Base-by-base conservation (phyloP, 2,797 vertebrate species). In the Notoglanidium macrostoma region DNA sequence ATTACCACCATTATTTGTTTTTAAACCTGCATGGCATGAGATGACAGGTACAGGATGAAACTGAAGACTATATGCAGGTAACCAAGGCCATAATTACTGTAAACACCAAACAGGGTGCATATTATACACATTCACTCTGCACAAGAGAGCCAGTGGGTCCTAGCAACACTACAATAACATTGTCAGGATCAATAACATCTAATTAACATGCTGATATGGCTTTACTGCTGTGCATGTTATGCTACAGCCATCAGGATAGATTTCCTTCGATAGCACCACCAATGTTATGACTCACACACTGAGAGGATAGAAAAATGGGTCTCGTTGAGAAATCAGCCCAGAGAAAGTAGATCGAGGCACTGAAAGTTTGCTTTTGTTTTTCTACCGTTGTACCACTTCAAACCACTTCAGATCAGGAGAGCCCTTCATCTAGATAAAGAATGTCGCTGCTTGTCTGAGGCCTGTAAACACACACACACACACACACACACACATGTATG, bases 361-460 rank as follows among this genome's bases (percentile, higher is more conserved):
- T 73, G 68, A 32, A 49, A 23, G 29, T 49, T 89, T 61, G 85
- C 55, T 79, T 8, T 61, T 72, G 68, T 84, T 74, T 83, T 74
- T 83, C 78, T 67, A 11, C 32, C 23, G 67, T 32, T 76, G 26
- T 29, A 76, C 49, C 49, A 54, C 77, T 88, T 84, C 35, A 74
- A 86, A 78, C 76, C 86, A 72, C 68, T 78, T 76, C 23, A 29
- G 77, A 86, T 83, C 72, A 85, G 29, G 4, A 55, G 70, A 89
- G 72, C 77, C 55, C 55, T 87, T 85, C 61, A 81, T 88, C 87
- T 84, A 86, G 74, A 86, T 65, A 76, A 44, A 85, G 79, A 49
- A 63, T 73, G 54, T 70, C 8, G 15, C 46, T 74, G 72, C 44
- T 49, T 73, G n/a, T 46, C 32, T 55, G 59, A 57, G 44, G 8